These are phyloP conservation scores for Carassius auratus DNA, from an alignment of 2,113 vertebrate species.

Conservation along the genomic window DNA sequence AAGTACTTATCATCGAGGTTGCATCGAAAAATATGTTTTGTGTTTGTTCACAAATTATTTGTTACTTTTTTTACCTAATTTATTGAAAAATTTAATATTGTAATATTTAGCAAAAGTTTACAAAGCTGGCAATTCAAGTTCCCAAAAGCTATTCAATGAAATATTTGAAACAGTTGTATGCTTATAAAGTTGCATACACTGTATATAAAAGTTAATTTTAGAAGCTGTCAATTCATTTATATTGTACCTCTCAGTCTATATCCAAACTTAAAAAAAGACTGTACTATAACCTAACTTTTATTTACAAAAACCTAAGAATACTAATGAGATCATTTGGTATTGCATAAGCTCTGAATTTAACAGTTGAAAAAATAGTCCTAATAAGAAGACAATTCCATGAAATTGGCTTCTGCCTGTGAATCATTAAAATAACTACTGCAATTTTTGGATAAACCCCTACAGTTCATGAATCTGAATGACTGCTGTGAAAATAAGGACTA, in stretches of 20 bases:
- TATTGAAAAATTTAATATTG: no score
- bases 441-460: not conserved
- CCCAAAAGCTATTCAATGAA: no score
- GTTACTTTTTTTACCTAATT: no score
- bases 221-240: not conserved
- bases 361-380: not conserved
- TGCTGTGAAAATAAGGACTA: conserved; percentile 20
- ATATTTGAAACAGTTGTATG: not conserved
- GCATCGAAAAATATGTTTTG: not conserved
- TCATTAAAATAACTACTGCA: not conserved
- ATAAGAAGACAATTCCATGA: not conserved
- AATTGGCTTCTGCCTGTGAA: conserved; percentile 21
- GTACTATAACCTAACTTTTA: not conserved
- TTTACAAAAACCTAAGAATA: not conserved
- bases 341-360: not conserved
- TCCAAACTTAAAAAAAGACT: not conserved
- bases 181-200: not conserved
- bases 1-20: not conserved
- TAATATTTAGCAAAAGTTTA: no score
- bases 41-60: not conserved
- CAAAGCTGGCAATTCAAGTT: no score
- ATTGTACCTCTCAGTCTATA: not conserved
- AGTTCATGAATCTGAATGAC: conserved; percentile 19
- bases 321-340: not conserved
- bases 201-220: not conserved